Conservation (phyloP, 2,797 vertebrate species). For the Chelmon rostratus region DNA sequence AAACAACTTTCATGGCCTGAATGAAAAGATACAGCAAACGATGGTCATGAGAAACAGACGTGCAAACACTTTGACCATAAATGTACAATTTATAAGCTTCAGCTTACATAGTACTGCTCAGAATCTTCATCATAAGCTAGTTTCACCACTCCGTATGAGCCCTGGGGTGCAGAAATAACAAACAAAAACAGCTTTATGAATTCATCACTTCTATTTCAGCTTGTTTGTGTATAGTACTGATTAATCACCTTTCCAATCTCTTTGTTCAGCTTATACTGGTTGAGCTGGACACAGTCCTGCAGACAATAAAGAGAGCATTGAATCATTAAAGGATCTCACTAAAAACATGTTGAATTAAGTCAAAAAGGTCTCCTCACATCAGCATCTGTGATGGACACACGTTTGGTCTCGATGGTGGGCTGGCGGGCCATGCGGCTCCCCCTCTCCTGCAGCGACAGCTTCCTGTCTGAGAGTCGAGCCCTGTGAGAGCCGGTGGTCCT, state of each 20-base stretch:
- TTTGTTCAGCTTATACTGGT: constrained; percentile 95
- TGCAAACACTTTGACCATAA: neutral
- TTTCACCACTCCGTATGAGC: constrained; percentile 96
- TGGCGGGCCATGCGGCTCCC: constrained; percentile 87
- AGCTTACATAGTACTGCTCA: constrained; percentile 94
- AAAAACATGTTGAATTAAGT: neutral
- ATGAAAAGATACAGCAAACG: constrained; percentile 11
- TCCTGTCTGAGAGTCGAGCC: constrained; percentile 87
- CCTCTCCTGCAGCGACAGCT: constrained; percentile 94
- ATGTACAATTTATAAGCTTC: neutral
- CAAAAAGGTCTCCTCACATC: constrained; percentile 82
- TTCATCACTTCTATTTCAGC: neutral
- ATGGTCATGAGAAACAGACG: neutral
- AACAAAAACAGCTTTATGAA: neutral
- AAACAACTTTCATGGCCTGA: constrained; percentile 98
- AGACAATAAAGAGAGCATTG: constrained; percentile 20
- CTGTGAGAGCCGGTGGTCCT: constrained; percentile 64
- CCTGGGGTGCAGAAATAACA: constrained; percentile 75
- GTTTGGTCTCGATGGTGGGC: constrained; percentile 94
- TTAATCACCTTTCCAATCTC: constrained; percentile 94
- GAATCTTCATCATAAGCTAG: constrained; percentile 95
- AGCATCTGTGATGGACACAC: constrained; percentile 92
- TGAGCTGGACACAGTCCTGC: constrained; percentile 95
- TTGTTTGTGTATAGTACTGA: neutral
- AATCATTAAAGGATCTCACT: neutral